Conservation (phyloP, 2,888 invertebrate genomes). For the Lithodes maja region DNA sequence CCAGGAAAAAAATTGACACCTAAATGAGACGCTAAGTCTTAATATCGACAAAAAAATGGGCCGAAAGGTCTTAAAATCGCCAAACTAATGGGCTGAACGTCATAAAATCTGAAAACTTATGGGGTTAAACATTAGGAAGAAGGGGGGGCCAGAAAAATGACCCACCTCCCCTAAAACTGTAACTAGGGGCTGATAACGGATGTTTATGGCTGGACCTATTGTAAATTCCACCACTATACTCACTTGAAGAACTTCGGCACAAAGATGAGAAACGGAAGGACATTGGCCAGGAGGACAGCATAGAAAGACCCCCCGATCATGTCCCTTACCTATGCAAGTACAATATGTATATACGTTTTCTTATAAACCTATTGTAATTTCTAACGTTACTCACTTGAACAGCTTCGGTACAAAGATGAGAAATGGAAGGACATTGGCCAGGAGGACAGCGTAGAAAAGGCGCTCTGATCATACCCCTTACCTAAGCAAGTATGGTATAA, state of each 20-base stretch:
- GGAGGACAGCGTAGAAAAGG: constrained; percentile 53
- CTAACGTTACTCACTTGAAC: constrained; percentile 34
- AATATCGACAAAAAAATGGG: no score
- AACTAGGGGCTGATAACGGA: no score
- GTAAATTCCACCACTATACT: background rate
- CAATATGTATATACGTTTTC: constrained; percentile 67
- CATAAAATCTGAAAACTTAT: no score
- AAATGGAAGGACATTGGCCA: constrained; percentile 71
- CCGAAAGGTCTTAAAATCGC: no score
- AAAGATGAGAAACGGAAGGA: constrained; percentile 71
- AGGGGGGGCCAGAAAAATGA: no score
- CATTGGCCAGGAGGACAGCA: constrained; percentile 69
- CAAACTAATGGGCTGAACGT: no score
- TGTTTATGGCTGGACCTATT: no score
- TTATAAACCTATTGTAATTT: background rate
- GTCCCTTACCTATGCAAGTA: constrained; percentile 73
- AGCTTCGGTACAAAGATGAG: constrained; percentile 69
- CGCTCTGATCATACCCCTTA: constrained; percentile 67
- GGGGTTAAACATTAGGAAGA: no score
- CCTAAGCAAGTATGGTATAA: no score
- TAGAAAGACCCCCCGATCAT: constrained; percentile 56
- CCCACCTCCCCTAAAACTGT: no score
- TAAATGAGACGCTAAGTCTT: no score
- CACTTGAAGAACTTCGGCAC: constrained; percentile 57
- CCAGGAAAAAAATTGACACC: no score